phyloP scores from a whole-genome alignment of 2,113 vertebrate genomes.

The Embiotoca jacksoni region DNA sequence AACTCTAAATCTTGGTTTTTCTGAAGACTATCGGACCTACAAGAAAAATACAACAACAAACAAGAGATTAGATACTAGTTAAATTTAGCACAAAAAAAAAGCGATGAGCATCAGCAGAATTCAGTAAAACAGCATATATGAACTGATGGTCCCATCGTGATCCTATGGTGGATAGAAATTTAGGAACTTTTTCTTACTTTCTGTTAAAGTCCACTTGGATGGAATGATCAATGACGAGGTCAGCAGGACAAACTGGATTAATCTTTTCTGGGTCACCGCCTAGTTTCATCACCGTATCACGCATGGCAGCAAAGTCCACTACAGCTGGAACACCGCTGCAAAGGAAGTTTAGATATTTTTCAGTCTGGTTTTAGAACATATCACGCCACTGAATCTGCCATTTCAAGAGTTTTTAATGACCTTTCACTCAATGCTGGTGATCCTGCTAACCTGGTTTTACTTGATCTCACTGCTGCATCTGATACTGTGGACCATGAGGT shows the following conservation, averaged over 20 bases:
- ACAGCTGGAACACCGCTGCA: conserved; percentile 95
- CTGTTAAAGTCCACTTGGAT: conserved; percentile 98
- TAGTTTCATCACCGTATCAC: conserved; percentile 93
- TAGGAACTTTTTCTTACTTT: conserved; percentile 82
- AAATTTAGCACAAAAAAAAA: too few species aligned
- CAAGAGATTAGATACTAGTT: background rate
- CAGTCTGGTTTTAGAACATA: too few species aligned
- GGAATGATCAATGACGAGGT: conserved; percentile 98
- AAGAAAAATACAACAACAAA: conserved; percentile 21
- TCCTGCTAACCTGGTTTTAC: too few species aligned
- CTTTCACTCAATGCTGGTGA: too few species aligned
- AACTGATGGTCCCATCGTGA: too few species aligned
- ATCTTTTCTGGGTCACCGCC: conserved; percentile 95
- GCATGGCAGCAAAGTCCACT: conserved; percentile 98
- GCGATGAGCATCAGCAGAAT: too few species aligned
- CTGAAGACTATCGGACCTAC: conserved; percentile 93
- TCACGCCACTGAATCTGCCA: too few species aligned
- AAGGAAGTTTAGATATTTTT: background rate
- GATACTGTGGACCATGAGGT: too few species aligned
- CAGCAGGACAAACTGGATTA: conserved; percentile 96
- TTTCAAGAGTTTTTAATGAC: too few species aligned
- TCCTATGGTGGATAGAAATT: too few species aligned
- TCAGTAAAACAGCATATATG: too few species aligned
- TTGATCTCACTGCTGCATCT: too few species aligned
- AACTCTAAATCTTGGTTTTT: conserved; percentile 99